Evolutionary conservation across 2,797 vertebrate genomes (phyloP).

Genomic region (Diplodus sargus): DNA sequence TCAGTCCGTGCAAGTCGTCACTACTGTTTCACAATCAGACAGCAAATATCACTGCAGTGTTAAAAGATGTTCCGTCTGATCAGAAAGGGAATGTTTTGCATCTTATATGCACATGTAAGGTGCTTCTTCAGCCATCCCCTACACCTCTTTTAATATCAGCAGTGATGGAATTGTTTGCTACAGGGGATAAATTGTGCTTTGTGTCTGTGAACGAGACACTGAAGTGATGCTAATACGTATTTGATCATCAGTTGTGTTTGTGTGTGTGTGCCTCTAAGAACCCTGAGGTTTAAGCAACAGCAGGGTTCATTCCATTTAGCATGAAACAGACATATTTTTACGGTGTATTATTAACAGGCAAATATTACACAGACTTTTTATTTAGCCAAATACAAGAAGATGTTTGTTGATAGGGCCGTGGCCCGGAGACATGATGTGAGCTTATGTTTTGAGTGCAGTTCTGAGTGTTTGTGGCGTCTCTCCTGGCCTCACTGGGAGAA

Average conservation of each 20-base stretch:
- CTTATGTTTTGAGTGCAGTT: slow-evolving; percentile 62
- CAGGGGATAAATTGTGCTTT: background rate
- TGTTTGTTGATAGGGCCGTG: slow-evolving; percentile 7
- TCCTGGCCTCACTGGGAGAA: slow-evolving; percentile 64
- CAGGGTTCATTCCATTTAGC: slow-evolving; percentile 2
- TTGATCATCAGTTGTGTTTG: slow-evolving; percentile 12
- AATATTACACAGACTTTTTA: background rate
- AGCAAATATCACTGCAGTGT: background rate
- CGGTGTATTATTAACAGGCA: background rate
- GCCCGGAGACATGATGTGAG: slow-evolving; percentile 51
- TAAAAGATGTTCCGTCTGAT: background rate
- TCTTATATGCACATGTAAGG: background rate
- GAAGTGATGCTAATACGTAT: background rate
- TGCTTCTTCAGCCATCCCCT: background rate
- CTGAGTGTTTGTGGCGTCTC: slow-evolving; percentile 65
- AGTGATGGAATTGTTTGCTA: background rate
- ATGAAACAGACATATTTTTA: background rate
- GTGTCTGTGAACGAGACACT: background rate
- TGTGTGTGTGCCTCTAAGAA: slow-evolving; percentile 4
- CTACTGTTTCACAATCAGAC: background rate
- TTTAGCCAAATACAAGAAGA: slow-evolving; percentile 1
- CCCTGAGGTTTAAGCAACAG: slow-evolving; percentile 1
- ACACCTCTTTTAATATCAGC: background rate
- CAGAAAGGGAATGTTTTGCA: background rate
- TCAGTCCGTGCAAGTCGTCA: background rate